Evolutionary conservation across 1,140 invertebrate genomes (phyloP), one percentile per base, ranked within the genome.

Genomic region (Drosophila sucinea): DNA sequence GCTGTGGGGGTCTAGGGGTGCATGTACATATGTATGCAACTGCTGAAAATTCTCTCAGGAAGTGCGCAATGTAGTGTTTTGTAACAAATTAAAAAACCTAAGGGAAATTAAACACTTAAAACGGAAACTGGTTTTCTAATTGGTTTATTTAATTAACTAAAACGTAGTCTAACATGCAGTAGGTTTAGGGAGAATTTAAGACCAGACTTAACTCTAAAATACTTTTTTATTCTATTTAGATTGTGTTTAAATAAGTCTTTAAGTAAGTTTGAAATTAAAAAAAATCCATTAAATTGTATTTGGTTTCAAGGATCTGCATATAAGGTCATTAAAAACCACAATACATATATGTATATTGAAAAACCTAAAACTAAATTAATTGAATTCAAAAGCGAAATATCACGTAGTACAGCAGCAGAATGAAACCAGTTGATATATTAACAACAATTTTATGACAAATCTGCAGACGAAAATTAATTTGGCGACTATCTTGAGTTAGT

Each of bases 311-410:
- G 44, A 51, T 27, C 44, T 51, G 44, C 44, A 51, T 51, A 51
- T 25, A 27, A 23, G 23, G n/a, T 51, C 25, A 8, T 51, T 51
- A 51, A 51, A 27, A 44, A 44, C 40, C n/a, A 41, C 40, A 41
- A 17, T n/a, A 41, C 17, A 17, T 17, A 17, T 17, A 17, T 17
- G 17, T 17, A 17, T n/a, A 41, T 41, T 41, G 40, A 17, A 44
- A 51, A 51, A 51, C 44, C 44, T 51, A 51, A 51, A 51, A 38
- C 35, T 3, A 10, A n/a, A 51, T 51, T 51, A 51, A 51, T 51
- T 51, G 44, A 10, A 51, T 51, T 10, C 44, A 51, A 51, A 51
- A 51, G 23, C 44, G 7, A 51, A 51, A 51, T 8, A 8, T 27
- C 44, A 51, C 44, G 44, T 51, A 51, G 23, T 27, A 27, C 44